phyloP scores from a whole-genome alignment of 35 echinoderm and acorn worm species.

The Patiria miniata region DNA sequence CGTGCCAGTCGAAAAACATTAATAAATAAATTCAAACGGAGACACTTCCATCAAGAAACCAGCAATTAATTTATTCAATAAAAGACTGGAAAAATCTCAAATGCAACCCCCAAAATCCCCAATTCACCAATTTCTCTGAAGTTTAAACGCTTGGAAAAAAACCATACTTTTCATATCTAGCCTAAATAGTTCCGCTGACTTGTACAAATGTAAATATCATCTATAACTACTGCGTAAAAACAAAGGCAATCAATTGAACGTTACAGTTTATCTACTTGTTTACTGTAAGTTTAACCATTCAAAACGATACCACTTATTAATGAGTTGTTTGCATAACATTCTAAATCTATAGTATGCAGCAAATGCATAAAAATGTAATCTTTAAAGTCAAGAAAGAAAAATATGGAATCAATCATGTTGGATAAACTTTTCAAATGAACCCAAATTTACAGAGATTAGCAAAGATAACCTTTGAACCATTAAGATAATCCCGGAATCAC shows the following conservation, averaged over 20 bases:
- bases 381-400: not conserved
- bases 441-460: constrained; percentile 31
- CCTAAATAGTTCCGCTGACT: not conserved
- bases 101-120: not conserved
- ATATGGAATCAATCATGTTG: not conserved
- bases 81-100: not conserved
- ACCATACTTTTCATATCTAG: not conserved
- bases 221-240: not conserved
- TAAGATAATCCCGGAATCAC: not conserved
- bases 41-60: not conserved
- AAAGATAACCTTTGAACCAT: not conserved
- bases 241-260: not conserved
- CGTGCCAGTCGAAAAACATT: too few species aligned
- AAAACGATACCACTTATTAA: too few species aligned
- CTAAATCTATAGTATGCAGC: not conserved
- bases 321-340: too few species aligned
- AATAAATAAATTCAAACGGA: too few species aligned
- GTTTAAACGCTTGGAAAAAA: not conserved
- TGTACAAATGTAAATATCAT: not conserved
- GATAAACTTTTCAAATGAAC: constrained; percentile 19
- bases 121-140: not conserved
- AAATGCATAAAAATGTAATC: constrained; percentile 13
- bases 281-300: too few species aligned
- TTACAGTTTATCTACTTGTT: too few species aligned
- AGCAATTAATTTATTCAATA: constrained; percentile 22